phyloP scores from a whole-genome alignment of 2,113 vertebrate species.

The Heteronetta atricapilla region DNA sequence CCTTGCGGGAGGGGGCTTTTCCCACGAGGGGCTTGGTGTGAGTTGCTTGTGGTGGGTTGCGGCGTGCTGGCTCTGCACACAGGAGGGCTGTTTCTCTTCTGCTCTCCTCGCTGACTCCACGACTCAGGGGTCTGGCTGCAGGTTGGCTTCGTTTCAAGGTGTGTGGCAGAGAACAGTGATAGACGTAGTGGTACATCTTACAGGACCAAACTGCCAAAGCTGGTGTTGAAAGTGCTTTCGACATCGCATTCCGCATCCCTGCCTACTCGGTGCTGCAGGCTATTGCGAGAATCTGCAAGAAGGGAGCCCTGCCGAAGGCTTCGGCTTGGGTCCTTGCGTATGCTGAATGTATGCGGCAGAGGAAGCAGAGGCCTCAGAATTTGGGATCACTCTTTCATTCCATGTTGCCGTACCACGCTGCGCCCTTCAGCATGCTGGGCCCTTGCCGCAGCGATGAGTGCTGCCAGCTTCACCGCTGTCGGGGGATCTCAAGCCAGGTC shows the following conservation, averaged over 20 bases:
- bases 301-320: not conserved
- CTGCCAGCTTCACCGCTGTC: not conserved
- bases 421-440: not conserved
- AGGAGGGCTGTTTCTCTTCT: not conserved
- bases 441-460: not conserved
- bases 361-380: not conserved
- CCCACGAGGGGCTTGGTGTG: not conserved
- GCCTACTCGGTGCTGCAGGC: not conserved
- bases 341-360: not conserved
- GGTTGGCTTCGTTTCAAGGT: slow-evolving; percentile 10
- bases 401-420: accelerated
- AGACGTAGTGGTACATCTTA: slow-evolving; percentile 12
- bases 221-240: not conserved
- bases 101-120: accelerated
- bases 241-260: not conserved
- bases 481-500: not conserved
- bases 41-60: accelerated
- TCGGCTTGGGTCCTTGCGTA: not conserved
- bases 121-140: not conserved
- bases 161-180: not conserved
- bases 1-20: not conserved
- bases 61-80: not conserved
- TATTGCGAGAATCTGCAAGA: not conserved
- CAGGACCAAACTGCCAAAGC: not conserved
- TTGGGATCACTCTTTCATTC: not conserved